Evolutionary conservation across 2,888 invertebrate species (phyloP).

Genomic region (Caenorhabditis sp.): DNA sequence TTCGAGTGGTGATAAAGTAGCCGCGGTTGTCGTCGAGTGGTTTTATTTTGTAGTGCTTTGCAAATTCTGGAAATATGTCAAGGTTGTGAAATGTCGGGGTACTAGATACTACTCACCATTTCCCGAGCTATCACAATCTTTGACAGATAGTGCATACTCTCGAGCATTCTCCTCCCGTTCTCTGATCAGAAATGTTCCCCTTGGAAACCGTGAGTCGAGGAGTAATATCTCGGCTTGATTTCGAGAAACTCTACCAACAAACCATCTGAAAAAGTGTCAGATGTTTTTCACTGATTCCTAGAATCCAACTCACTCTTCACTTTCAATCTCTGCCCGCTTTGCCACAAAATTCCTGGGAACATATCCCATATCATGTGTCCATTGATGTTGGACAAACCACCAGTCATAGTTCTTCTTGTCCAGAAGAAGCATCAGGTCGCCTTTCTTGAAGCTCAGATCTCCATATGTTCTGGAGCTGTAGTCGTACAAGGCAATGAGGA

Average conservation of each 20-base stretch:
- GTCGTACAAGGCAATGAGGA: conserved; percentile 92
- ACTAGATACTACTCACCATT: conserved; percentile 93
- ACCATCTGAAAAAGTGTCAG: conserved; percentile 94
- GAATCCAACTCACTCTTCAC: conserved; percentile 92
- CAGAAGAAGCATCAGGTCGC: conserved; percentile 95
- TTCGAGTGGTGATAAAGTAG: conserved; percentile 93
- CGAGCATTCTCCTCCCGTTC: conserved; percentile 96
- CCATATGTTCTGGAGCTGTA: conserved; percentile 96
- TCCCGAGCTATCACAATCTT: conserved; percentile 93
- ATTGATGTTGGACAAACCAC: conserved; percentile 95
- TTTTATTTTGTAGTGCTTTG: conserved; percentile 98
- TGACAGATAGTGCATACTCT: conserved; percentile 81
- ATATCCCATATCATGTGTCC: conserved; percentile 92
- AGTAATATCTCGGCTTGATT: conserved; percentile 97
- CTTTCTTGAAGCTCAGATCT: conserved; percentile 95
- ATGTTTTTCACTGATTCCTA: not conserved
- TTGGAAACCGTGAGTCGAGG: conserved; percentile 91
- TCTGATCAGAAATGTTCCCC: conserved; percentile 95
- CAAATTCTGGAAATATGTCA: conserved; percentile 88
- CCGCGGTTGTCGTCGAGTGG: conserved; percentile 89
- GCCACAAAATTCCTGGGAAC: conserved; percentile 99
- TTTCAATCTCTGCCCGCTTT: conserved; percentile 94
- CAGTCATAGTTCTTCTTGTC: conserved; percentile 93
- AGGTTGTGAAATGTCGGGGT: too few species aligned
- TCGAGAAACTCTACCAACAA: conserved; percentile 96